These are phyloP conservation scores for Scophthalmus maximus DNA, from an alignment of 2,113 vertebrate species.

Conservation along the genomic window DNA sequence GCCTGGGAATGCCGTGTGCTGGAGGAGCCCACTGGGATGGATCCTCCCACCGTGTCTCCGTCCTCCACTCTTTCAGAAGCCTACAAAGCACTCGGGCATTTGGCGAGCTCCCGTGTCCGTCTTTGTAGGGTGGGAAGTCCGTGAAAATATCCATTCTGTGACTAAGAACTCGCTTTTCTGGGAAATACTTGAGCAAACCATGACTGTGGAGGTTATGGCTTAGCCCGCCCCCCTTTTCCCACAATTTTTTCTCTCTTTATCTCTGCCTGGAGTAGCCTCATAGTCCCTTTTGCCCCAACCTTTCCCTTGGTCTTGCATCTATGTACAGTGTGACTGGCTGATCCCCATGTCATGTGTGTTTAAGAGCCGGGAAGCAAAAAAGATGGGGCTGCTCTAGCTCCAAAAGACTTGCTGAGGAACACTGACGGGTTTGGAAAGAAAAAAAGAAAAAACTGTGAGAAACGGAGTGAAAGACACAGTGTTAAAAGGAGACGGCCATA, in stretches of 20 bases:
- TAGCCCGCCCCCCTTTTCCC: background rate
- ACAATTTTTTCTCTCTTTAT: constrained; percentile 5
- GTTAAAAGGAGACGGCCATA: constrained; percentile 52
- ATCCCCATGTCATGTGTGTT: constrained; percentile 39
- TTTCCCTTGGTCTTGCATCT: constrained; percentile 28
- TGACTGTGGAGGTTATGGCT: constrained; percentile 8
- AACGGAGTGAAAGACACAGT: constrained; percentile 63
- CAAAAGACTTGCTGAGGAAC: constrained; percentile 22
- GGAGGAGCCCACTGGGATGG: constrained; percentile 33
- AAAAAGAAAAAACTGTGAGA: constrained; percentile 26
- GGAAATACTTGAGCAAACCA: constrained; percentile 15
- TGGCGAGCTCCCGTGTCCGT: background rate
- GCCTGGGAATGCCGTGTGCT: constrained; percentile 48
- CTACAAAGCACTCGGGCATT: constrained; percentile 23
- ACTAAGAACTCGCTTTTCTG: background rate
- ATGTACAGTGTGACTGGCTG: constrained; percentile 52
- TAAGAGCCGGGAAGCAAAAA: constrained; percentile 20
- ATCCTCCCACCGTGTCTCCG: background rate
- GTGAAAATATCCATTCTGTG: constrained; percentile 5
- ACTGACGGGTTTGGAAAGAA: constrained; percentile 7
- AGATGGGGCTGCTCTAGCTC: constrained; percentile 21
- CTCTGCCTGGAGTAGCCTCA: constrained; percentile 10
- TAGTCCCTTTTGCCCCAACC: constrained; percentile 14
- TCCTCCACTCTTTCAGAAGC: constrained; percentile 7
- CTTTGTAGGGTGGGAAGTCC: background rate